Conservation (phyloP, 2,797 vertebrate species). For the Microctenopoma lineatum region DNA sequence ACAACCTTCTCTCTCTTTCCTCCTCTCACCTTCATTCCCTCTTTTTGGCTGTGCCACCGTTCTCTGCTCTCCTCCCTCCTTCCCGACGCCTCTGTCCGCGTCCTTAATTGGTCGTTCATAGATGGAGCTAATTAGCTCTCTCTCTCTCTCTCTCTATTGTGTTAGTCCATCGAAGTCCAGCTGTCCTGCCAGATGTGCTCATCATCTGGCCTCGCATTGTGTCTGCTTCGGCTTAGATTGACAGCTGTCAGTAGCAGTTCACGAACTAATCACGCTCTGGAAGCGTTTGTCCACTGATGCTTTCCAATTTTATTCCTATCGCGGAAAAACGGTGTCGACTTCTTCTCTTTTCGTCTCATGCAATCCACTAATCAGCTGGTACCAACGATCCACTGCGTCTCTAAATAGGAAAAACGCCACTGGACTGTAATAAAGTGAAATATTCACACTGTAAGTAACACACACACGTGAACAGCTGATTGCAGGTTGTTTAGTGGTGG, state of each 20-base stretch:
- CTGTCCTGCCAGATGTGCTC: slow-evolving; percentile 58
- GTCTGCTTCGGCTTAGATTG: neutral
- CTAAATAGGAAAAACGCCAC: too few species aligned
- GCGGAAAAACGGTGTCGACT: too few species aligned
- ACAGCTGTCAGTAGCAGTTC: slow-evolving; percentile 9
- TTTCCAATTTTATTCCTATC: too few species aligned
- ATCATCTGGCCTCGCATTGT: slow-evolving; percentile 12
- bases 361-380: too few species aligned
- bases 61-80: neutral
- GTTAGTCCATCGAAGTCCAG: slow-evolving; percentile 24
- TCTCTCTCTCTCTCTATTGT: neutral
- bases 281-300: neutral
- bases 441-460: too few species aligned
- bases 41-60: neutral
- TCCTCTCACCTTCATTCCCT: neutral
- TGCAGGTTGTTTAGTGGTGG: too few species aligned
- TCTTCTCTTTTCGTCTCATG: too few species aligned
- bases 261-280: neutral
- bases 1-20: slow-evolving; percentile 41
- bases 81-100: neutral
- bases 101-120: slow-evolving; percentile 7
- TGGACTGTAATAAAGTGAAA: too few species aligned
- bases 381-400: too few species aligned
- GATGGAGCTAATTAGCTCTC: slow-evolving; percentile 23
- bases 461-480: too few species aligned